Evolutionary conservation across 2,888 invertebrate species (phyloP), one percentile per base, ranked within the genome.

Genomic region (Tachina lurida): DNA sequence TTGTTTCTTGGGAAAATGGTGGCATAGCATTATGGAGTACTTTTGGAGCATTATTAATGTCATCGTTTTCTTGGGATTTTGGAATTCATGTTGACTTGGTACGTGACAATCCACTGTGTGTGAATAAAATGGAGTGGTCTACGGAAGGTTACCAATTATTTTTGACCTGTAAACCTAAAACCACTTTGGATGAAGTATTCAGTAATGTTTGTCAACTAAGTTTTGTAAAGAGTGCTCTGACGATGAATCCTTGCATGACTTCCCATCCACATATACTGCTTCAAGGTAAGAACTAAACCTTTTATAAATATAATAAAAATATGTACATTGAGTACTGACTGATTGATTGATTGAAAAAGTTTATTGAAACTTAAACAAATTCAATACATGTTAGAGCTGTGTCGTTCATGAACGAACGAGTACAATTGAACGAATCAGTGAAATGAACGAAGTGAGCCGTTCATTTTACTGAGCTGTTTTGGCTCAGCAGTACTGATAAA

Each of bases 1-100:
- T 90, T 47, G 92, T 91, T 3, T 95, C 97, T 39, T 99, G 99
- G 98, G 94, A 95, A 87, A 95, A 96, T 87, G 98, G 98, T 45
- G 98, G 98, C 0, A 94, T 99, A 84, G 97, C 98, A 0, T 94
- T 99, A 87, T 99, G 99, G 98, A 98, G 98, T 91, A 98, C 99
- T 5, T 99, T 99, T 93, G 99, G 99, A 4, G 97, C 98, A 17
- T 94, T 99, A 84, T 95, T 99, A 45, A 96, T 98, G 94, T 97
- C 97, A 90, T 96, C 96, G 10, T 93, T 97, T 19, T 96, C 96
- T 65, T 97, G 97, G 97, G 97, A 98, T 93, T 97, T 97, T 92
- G 97, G 97, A 0, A 94, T 97, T 54, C 95, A 95, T 91, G 95
- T 96, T 73, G 97, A 97, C 92, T 93, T 96, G 47, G 93, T 94